Evolutionary conservation across 2,113 vertebrate species (phyloP).

Genomic region (Rhineura floridana): DNA sequence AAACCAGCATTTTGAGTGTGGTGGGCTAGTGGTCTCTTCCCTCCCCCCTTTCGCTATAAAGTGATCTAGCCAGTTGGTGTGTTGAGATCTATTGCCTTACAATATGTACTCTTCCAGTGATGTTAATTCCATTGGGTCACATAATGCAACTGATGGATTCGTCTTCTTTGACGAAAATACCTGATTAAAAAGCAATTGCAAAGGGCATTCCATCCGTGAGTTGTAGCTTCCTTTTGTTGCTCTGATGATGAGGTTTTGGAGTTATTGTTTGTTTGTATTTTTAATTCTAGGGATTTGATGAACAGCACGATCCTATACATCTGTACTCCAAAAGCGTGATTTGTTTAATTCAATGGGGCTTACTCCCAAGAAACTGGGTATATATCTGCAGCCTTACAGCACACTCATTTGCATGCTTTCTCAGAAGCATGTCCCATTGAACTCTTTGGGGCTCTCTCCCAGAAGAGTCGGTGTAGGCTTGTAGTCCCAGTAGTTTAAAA

Average conservation of each 20-base stretch:
- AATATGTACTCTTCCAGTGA: neutral
- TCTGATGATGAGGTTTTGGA: no score
- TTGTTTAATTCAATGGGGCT: neutral
- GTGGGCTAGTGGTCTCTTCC: no score
- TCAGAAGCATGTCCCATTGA: no score
- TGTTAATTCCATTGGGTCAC: neutral
- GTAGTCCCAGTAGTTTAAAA: neutral
- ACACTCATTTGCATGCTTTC: neutral
- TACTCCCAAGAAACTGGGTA: no score
- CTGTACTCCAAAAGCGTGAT: neutral
- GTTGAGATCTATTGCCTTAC: no score
- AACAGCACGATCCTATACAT: neutral
- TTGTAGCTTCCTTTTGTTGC: neutral
- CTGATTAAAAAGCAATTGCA: neutral
- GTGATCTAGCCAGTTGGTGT: no score
- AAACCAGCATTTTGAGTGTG: no score
- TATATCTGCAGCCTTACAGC: neutral
- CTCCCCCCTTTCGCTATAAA: no score
- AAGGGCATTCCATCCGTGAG: neutral
- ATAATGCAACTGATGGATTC: no score
- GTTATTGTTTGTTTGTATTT: neutral
- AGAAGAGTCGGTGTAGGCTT: neutral
- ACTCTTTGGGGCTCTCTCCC: no score
- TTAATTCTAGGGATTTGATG: neutral
- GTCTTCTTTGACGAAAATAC: no score